Conservation (phyloP, 1,140 invertebrate species). For the Panulirus ornatus region DNA sequence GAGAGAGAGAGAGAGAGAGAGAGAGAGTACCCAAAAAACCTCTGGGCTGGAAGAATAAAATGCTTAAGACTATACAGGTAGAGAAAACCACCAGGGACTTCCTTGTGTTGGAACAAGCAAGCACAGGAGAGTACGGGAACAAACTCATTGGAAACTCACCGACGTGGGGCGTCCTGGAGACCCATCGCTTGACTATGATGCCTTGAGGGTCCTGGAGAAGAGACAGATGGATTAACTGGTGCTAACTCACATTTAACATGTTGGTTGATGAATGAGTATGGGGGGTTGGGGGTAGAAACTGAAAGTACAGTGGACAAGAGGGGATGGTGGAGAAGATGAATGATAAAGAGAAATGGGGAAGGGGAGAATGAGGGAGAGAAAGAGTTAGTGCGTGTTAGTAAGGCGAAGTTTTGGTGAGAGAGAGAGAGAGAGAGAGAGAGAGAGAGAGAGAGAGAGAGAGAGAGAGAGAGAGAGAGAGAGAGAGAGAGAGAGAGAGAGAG, state of each 20-base stretch:
- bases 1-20: slow-evolving; percentile 19
- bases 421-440: background rate
- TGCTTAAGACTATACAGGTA: too few relatives aligned
- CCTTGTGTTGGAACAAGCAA: too few relatives aligned
- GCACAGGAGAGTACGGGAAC: too few relatives aligned
- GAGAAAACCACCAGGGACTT: too few relatives aligned
- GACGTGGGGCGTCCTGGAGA: background rate
- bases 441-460: slow-evolving; percentile 13
- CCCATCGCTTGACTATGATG: slow-evolving; percentile 19
- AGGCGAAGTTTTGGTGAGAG: background rate
- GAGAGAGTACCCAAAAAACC: background rate
- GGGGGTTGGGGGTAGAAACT: too few relatives aligned
- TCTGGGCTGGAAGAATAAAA: too few relatives aligned
- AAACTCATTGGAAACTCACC: slow-evolving; percentile 7
- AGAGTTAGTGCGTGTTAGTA: background rate
- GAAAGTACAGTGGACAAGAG: slow-evolving; percentile 76
- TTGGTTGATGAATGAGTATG: too few relatives aligned
- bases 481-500: background rate
- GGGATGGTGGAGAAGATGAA: background rate
- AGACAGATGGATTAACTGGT: too few relatives aligned
- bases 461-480: background rate
- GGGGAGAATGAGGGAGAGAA: background rate
- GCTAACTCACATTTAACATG: too few relatives aligned
- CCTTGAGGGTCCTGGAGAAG: background rate
- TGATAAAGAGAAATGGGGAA: background rate